Evolutionary conservation across 2,888 invertebrate genomes (phyloP).

Genomic region (Onchidella celtica): DNA sequence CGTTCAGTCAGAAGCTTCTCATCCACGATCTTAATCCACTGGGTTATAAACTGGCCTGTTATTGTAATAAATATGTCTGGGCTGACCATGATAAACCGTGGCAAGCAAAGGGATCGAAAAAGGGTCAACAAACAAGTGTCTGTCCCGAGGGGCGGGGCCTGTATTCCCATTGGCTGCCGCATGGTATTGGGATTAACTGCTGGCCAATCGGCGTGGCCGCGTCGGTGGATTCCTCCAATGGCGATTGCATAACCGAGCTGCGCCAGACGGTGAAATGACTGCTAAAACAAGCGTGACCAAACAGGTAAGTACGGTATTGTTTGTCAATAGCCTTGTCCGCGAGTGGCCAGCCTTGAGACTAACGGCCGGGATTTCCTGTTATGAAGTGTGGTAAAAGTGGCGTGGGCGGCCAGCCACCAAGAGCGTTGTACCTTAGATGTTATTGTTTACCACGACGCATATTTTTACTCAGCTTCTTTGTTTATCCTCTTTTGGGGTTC

Average conservation of each 20-base stretch:
- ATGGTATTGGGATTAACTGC: neutral
- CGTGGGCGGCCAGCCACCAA: too few species aligned
- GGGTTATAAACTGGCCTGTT: neutral
- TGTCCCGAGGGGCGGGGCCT: slow-evolving; percentile 16
- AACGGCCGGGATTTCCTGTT: neutral
- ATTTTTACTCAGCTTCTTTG: too few species aligned
- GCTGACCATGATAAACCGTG: too few species aligned
- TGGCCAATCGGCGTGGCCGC: neutral
- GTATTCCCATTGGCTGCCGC: neutral
- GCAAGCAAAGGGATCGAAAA: neutral
- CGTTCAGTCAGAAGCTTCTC: too few species aligned
- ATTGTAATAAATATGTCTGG: neutral
- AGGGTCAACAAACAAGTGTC: slow-evolving; percentile 9
- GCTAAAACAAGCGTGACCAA: neutral
- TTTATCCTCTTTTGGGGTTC: too few species aligned
- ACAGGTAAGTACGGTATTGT: neutral
- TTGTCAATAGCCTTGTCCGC: neutral
- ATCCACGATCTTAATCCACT: too few species aligned
- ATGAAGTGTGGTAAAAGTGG: neutral
- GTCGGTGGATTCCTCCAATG: neutral
- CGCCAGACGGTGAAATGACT: neutral
- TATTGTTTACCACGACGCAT: too few species aligned
- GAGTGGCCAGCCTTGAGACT: neutral
- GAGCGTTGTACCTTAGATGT: too few species aligned
- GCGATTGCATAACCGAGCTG: neutral